Percentiles rank a stretch among this genome's conserved stretches.
phyloP scores from a whole-genome alignment of 1,140 invertebrate genomes.

The Gonioctena quinquepunctata region DNA sequence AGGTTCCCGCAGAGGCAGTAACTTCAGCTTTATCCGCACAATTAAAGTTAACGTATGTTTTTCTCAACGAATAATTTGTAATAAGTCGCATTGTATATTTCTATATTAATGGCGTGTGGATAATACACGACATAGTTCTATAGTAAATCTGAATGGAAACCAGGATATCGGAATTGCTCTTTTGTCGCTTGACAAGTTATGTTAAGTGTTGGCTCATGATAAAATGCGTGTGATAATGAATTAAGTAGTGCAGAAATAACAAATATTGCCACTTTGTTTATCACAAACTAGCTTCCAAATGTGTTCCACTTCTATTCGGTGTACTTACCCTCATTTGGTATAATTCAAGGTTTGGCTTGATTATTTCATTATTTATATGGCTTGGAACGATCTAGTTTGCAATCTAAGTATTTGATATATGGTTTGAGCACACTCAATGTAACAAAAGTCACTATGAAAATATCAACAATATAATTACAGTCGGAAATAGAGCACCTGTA shows the following conservation, averaged over 20 bases:
- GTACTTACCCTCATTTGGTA: not conserved
- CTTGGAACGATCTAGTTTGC: no score
- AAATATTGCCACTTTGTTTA: not conserved
- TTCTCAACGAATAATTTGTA: not conserved
- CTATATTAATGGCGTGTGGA: not conserved
- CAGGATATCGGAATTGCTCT: not conserved
- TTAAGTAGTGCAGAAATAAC: not conserved
- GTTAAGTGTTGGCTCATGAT: not conserved
- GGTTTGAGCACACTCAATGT: no score
- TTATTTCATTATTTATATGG: no score
- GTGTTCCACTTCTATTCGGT: not conserved
- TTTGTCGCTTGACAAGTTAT: not conserved
- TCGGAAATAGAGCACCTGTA: no score
- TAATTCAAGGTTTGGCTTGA: no score
- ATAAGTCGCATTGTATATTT: not conserved
- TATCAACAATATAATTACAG: no score
- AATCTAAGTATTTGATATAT: no score
- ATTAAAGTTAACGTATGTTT: not conserved
- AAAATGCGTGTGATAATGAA: not conserved
- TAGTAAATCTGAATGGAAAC: not conserved
- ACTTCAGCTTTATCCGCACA: not conserved
- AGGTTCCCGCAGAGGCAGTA: not conserved
- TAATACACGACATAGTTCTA: not conserved
- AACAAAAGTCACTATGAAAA: no score
- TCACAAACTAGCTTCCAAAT: not conserved